Base-by-base conservation (phyloP, 53 echinoderm and acorn worm species). In the Apostichopus leukothele region DNA sequence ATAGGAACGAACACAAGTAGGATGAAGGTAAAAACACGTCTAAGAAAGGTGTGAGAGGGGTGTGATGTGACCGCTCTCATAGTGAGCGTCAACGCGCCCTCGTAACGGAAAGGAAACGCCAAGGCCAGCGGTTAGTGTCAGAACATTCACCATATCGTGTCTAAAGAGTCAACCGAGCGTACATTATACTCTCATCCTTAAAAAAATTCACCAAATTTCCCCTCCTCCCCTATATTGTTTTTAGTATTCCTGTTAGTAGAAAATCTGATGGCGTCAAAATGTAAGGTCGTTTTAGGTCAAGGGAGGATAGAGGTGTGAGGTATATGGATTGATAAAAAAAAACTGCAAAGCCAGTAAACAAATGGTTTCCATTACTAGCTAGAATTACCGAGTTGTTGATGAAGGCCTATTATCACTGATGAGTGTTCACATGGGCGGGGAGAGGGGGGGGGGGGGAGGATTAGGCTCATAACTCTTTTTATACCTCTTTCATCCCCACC, bases 61-160 rank as follows among this genome's bases (percentile, higher is more conserved):
- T 79, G 79, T 79, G 79, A 79, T 16, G 79, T 79, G 53, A 53
- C 79, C 79, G 53, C 50, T 52, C 79, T 52, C 79, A 19, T 52
- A 0, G 52, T 53, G 50, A 51, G 5, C 50, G 10, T 50, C 51
- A 79, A 63, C 63, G 63, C 63, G 63, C 16, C 51, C 18, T 79
- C n/a, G 51, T 53, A 16, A 79, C 51, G 52, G 79, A 51, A 51
- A 79, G 53, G 79, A 79, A 51, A 53, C 79, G 79, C 79, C 79
- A 79, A 79, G 79, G 79, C 51, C 51, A 63, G 12, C 63, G 11
- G 11, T 63, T 63, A 63, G 79, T 53, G 79, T 79, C n/a, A 79
- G 78, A 79, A 79, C 79, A 79, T 79, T 51, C 79, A 51, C 79
- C 50, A 52, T 63, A 63, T 13, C 11, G 16, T 16, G 63, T 16